A percentile compares a stretch with the other conserved stretches of the same genome.
Conservation (phyloP, 2,888 invertebrate genomes). For the Volucella inflata region DNA sequence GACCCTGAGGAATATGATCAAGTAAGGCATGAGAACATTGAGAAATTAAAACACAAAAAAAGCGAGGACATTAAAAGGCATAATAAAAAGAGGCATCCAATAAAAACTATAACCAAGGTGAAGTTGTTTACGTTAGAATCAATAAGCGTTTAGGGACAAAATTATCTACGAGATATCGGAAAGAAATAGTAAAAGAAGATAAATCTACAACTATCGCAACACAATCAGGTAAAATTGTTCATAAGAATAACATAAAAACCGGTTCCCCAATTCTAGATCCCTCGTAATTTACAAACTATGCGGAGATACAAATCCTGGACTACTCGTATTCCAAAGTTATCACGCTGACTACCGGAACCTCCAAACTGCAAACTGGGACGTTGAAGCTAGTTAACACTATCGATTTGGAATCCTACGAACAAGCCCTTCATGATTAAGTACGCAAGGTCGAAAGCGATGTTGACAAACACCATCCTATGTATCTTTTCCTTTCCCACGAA, state of each 20-base stretch:
- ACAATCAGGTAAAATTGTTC: conserved; percentile 4
- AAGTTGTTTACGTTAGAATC: conserved; percentile 4
- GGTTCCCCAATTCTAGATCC: not conserved
- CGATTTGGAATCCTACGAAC: not conserved
- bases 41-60: not conserved
- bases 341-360: not conserved
- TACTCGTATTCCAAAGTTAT: not conserved
- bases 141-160: conserved; percentile 6
- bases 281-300: not conserved
- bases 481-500: not conserved
- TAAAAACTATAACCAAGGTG: not conserved
- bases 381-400: not conserved
- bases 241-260: not conserved
- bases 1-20: not conserved
- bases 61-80: not conserved
- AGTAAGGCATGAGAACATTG: not conserved
- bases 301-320: conserved; percentile 1
- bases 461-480: not conserved
- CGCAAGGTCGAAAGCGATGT: not conserved
- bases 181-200: conserved; percentile 13
- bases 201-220: not conserved
- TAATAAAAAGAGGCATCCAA: no score
- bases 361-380: no score
- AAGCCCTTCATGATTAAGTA: not conserved
- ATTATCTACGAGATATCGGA: not conserved